Conservation (phyloP, 1,140 invertebrate genomes). For the Onthophagus taurus region DNA sequence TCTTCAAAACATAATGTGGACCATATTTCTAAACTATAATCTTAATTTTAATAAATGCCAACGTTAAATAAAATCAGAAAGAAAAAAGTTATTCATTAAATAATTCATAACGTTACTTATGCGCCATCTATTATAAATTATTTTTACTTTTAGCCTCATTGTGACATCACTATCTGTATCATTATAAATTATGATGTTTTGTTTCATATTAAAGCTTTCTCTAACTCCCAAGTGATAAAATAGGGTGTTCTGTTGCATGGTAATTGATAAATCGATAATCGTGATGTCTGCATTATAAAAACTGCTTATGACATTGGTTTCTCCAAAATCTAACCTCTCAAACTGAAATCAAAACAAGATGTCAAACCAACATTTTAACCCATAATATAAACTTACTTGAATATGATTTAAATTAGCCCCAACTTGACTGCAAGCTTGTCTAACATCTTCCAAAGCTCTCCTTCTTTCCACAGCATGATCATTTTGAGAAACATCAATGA, state of each 20-base stretch:
- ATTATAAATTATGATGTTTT: constrained; percentile 92
- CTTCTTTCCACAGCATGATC: constrained; percentile 64
- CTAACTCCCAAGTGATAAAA: constrained; percentile 96
- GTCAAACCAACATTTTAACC: too few species aligned
- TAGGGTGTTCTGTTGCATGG: constrained; percentile 80
- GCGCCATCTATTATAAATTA: not conserved
- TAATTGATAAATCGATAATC: constrained; percentile 87
- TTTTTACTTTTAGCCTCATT: constrained; percentile 66
- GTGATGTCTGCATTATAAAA: constrained; percentile 98
- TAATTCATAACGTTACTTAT: not conserved
- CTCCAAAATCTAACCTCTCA: constrained; percentile 79
- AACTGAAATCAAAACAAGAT: too few species aligned
- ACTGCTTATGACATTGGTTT: constrained; percentile 72
- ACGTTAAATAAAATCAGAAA: too few species aligned
- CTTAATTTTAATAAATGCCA: too few species aligned
- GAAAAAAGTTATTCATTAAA: too few species aligned
- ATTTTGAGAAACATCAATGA: constrained; percentile 68
- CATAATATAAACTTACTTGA: constrained; percentile 58
- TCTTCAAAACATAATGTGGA: too few species aligned
- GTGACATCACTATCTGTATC: constrained; percentile 82
- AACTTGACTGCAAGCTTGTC: constrained; percentile 64
- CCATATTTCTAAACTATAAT: too few species aligned
- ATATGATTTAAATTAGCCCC: constrained; percentile 76
- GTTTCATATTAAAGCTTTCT: constrained; percentile 97
- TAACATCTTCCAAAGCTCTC: constrained; percentile 75